phyloP scores from a whole-genome alignment of 2,797 vertebrate species.

The Hypotaenidia philippensis region DNA sequence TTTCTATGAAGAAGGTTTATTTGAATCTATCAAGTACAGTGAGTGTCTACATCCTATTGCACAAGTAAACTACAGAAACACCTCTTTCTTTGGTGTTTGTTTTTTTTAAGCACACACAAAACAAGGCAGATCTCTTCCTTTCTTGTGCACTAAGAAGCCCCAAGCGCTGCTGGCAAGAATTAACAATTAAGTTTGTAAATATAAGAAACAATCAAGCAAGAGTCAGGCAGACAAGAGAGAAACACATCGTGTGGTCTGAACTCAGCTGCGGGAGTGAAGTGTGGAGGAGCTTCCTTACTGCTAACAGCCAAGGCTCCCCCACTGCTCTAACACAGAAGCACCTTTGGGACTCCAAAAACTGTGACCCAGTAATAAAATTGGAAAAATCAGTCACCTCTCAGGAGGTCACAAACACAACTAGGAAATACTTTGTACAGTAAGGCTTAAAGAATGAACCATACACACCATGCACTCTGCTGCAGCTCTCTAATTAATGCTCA shows the following conservation, averaged over 20 bases:
- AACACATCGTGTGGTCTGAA: background rate
- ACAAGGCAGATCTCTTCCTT: background rate
- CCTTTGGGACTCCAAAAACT: background rate
- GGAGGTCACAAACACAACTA: background rate
- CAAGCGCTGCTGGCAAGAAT: background rate
- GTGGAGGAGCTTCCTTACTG: background rate
- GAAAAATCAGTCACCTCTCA: background rate
- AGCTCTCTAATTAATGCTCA: background rate
- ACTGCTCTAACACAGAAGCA: background rate
- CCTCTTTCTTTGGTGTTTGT: background rate
- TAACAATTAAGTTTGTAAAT: background rate
- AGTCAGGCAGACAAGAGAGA: background rate
- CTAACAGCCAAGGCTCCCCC: background rate
- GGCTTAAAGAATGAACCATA: background rate
- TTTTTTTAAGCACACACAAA: background rate
- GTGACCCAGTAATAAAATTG: background rate
- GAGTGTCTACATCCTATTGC: background rate
- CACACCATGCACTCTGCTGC: background rate
- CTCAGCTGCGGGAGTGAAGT: background rate
- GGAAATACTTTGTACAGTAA: background rate
- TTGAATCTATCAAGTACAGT: background rate
- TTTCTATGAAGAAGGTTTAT: slow-evolving; percentile 52
- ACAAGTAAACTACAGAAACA: background rate
- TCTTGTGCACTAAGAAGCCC: background rate
- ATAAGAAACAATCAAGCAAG: background rate